Conservation (phyloP, 2,797 vertebrate species). For the Eulemur mongoz region DNA sequence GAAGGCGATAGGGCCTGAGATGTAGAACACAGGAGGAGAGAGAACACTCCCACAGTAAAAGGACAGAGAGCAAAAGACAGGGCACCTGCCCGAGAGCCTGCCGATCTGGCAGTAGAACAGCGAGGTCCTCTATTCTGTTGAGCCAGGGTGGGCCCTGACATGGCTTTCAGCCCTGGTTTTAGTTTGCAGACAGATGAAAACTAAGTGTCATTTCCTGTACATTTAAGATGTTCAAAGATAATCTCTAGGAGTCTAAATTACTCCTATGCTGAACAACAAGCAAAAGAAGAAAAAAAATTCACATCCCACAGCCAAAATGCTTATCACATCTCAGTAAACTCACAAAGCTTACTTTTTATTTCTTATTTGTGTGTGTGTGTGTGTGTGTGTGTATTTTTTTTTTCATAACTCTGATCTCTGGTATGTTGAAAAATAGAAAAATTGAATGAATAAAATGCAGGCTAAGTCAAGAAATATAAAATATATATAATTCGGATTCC, state of each 20-base stretch:
- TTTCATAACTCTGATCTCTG: not conserved
- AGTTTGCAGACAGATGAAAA: not conserved
- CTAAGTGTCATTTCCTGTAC: not conserved
- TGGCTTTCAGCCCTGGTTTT: not conserved
- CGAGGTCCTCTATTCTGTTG: not conserved
- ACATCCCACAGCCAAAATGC: not conserved
- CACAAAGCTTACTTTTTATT: not conserved
- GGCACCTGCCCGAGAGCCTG: accelerated
- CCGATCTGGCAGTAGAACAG: not conserved
- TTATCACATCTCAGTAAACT: not conserved
- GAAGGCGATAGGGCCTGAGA: not conserved
- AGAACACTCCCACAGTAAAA: not conserved
- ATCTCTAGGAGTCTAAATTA: not conserved
- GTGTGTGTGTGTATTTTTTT: not conserved
- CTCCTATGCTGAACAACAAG: not conserved
- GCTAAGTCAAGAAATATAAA: slow-evolving; percentile 24
- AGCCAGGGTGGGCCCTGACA: not conserved
- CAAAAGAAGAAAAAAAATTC: not conserved
- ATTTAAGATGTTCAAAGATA: not conserved
- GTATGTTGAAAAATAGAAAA: slow-evolving; percentile 38
- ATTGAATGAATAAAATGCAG: not conserved
- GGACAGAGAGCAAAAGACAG: not conserved
- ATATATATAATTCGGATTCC: not conserved
- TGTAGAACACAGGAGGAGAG: no score
- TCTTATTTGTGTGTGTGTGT: not conserved